phyloP scores from a whole-genome alignment of 2,888 invertebrate genomes.

The Sabatieria punctata region DNA sequence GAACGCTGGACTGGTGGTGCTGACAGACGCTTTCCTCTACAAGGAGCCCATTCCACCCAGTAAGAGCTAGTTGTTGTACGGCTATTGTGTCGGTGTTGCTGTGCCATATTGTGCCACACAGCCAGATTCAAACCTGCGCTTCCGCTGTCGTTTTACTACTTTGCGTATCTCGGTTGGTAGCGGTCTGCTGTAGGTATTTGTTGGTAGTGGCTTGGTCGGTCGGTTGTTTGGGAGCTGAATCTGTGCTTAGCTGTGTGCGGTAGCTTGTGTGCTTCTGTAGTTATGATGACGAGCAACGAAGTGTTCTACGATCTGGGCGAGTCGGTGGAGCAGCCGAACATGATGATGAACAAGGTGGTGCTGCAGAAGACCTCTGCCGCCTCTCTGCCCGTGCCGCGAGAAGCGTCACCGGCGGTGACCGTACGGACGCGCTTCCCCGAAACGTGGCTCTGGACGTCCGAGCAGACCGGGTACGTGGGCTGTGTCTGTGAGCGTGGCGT shows the following conservation, averaged over 20 bases:
- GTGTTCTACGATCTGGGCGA: no score
- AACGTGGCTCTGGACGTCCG: slow-evolving; percentile 51
- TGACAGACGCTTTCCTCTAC: slow-evolving; percentile 31
- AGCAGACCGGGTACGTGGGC: slow-evolving; percentile 42
- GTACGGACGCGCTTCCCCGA: slow-evolving; percentile 51
- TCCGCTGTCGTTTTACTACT: no score
- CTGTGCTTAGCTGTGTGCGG: no score
- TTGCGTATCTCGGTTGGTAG: no score
- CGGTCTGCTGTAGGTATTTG: no score
- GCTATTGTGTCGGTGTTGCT: no score
- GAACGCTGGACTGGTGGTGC: slow-evolving; percentile 31
- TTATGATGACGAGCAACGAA: no score
- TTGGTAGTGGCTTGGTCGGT: no score
- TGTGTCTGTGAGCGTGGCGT: not conserved
- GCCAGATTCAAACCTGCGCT: no score
- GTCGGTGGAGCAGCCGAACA: not conserved
- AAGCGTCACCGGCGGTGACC: slow-evolving; percentile 19
- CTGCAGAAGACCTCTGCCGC: not conserved
- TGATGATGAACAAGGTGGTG: not conserved
- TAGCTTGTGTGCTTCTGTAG: no score
- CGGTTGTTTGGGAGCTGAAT: no score
- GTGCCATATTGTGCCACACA: no score
- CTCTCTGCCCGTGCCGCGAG: slow-evolving; percentile 9
- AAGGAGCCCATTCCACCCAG: slow-evolving; percentile 23
- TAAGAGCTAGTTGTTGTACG: slow-evolving; percentile 12